These are phyloP conservation scores for Reticulitermes speratus DNA, from an alignment of 1,140 invertebrate genomes.

Conservation along the genomic window DNA sequence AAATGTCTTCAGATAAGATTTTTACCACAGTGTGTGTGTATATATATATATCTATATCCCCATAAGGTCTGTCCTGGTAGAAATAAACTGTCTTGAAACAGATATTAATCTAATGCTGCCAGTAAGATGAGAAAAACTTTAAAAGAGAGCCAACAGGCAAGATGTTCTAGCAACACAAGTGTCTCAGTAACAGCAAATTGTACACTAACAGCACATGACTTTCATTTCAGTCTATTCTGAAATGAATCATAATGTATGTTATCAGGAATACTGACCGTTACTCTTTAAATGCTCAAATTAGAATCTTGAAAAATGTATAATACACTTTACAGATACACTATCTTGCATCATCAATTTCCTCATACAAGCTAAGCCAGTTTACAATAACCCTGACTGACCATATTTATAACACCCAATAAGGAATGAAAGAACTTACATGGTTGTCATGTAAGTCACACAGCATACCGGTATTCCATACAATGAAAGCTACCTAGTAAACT, in stretches of 20 bases:
- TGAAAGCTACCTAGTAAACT: constrained; percentile 21
- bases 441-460: constrained; percentile 9
- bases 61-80: background rate
- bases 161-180: background rate
- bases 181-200: too few species aligned
- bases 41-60: background rate
- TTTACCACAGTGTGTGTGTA: background rate
- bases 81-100: background rate
- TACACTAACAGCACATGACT: too few species aligned
- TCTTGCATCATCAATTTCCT: background rate
- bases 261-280: background rate
- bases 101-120: background rate
- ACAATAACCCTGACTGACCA: constrained; percentile 23
- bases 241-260: background rate
- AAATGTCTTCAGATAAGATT: background rate
- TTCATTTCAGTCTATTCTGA: background rate
- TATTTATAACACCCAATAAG: constrained; percentile 8
- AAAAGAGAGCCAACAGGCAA: constrained; percentile 2
- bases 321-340: background rate
- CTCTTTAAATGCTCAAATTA: background rate
- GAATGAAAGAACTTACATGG: constrained; percentile 27
- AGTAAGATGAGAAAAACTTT: background rate
- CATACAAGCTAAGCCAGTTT: background rate
- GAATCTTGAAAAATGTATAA: background rate
- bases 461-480: background rate